A percentile compares a stretch with the other conserved stretches of the same genome.
phyloP scores from a whole-genome alignment of 2,888 invertebrate genomes.

The Andrena chrysosceles region DNA sequence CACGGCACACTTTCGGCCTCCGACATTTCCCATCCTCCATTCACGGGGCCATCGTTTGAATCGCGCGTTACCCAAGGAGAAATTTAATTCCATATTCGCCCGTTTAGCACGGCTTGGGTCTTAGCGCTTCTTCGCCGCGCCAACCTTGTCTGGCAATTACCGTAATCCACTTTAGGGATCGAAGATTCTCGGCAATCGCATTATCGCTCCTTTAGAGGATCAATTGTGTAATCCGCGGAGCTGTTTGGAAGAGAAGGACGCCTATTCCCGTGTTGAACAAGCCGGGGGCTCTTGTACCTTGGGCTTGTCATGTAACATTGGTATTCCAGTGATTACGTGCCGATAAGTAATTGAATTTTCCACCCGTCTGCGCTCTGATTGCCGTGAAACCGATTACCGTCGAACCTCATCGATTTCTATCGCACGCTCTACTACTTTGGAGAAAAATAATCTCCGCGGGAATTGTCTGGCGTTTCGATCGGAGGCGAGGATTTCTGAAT shows the following conservation, averaged over 20 bases:
- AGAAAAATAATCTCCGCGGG: no score
- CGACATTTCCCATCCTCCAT: not conserved
- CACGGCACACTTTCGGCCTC: not conserved
- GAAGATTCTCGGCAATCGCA: slow-evolving; percentile 13
- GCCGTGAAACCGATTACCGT: not conserved
- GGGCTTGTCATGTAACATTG: not conserved
- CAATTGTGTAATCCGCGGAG: slow-evolving; percentile 12
- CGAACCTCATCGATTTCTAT: no score
- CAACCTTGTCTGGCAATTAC: slow-evolving; percentile 20
- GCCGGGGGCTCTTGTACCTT: not conserved
- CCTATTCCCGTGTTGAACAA: slow-evolving; percentile 5
- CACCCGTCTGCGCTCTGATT: no score
- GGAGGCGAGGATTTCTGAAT: slow-evolving; percentile 32
- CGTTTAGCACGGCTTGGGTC: not conserved
- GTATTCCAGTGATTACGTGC: not conserved
- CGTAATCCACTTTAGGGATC: slow-evolving; percentile 32
- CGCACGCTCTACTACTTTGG: no score
- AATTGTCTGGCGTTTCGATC: not conserved
- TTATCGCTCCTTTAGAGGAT: slow-evolving; percentile 11
- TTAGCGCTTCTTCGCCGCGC: slow-evolving; percentile 1
- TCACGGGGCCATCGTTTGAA: not conserved
- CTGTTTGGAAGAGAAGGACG: not conserved
- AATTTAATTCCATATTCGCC: slow-evolving; percentile 7
- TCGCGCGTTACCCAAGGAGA: not conserved
- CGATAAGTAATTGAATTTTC: no score